phyloP scores from a whole-genome alignment of 2,888 invertebrate genomes.

The Apocheima hispidaria region DNA sequence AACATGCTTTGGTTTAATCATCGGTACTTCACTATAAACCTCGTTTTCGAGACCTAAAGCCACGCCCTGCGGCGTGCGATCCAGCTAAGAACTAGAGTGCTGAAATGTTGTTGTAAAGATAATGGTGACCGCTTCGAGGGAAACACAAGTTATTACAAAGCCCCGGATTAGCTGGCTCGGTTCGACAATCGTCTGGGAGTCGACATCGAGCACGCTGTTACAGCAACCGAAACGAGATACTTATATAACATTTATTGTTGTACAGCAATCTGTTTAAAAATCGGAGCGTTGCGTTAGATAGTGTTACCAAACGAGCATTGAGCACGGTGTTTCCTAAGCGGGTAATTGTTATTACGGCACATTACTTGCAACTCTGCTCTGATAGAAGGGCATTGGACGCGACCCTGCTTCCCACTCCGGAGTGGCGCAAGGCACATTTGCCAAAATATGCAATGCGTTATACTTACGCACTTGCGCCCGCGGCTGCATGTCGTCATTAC shows the following conservation, averaged over 20 bases:
- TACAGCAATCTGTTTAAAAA: conserved; percentile 40
- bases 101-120: too few relatives aligned
- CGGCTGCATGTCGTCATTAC: conserved; percentile 10
- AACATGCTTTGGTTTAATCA: too few relatives aligned
- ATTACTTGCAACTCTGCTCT: conserved; percentile 38
- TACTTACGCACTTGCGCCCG: conserved; percentile 20
- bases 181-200: background rate
- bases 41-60: too few relatives aligned
- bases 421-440: conserved; percentile 37
- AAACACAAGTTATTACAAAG: too few relatives aligned
- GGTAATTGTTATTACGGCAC: conserved; percentile 45
- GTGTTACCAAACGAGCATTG: conserved; percentile 50
- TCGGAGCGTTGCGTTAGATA: conserved; percentile 49
- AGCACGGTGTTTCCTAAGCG: conserved; percentile 43
- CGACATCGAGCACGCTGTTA: background rate
- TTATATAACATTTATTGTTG: conserved; percentile 34
- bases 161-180: too few relatives aligned
- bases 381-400: conserved; percentile 30
- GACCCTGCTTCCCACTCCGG: background rate
- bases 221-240: conserved; percentile 1
- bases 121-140: too few relatives aligned
- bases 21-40: too few relatives aligned
- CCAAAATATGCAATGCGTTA: conserved; percentile 35
- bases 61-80: too few relatives aligned
- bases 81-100: too few relatives aligned